Base-by-base conservation (phyloP, 2,113 vertebrate genomes). In the Excalfactoria chinensis region DNA sequence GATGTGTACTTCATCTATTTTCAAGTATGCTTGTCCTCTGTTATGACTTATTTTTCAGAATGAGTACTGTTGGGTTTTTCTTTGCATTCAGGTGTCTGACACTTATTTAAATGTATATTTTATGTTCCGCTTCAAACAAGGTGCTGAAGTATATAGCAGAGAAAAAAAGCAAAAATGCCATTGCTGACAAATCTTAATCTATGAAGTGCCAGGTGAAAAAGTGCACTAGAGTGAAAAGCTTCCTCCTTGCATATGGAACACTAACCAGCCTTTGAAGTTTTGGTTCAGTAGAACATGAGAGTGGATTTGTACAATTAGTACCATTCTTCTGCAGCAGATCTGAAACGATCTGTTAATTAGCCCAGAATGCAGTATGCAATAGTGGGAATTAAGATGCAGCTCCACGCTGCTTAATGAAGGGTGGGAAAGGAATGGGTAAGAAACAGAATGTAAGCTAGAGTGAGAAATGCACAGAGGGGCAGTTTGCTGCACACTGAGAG, bases 401-500 rank as follows among this genome's bases (percentile, higher is more conserved):
- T 93, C 92, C 59, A 14, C 0, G 1, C 67, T 88, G 83, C 76
- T 40, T 88, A 86, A 78, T 81, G 85, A 88, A 88, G 93, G 78
- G 82, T 91, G 83, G 86, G 89, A 85, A 89, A 87, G 72, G 53
- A 88, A 77, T 75, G 43, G n/a, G 63, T 64, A 77, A 80, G 89
- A 77, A 84, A 63, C 68, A 87, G 91, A 83, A 68, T 77, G 74
- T 74, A 69, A 90, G 67, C 63, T 22, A n/a, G 56, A 76, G 79
- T 8, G 6, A 64, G 84, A 72, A 82, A 35, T 7, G 4, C 16
- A 76, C 60, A 68, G 76, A 51, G 90, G 48, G 85, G 49, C 60
- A 7, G 21, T 86, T 40, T 69, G 75, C n/a, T 75, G 69, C 55
- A 23, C 62, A 68, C 67, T 73, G 86, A 87, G 76, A 71, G 55